phyloP scores from a whole-genome alignment of 2,113 vertebrate genomes.

The Syngnathoides biaculeatus region DNA sequence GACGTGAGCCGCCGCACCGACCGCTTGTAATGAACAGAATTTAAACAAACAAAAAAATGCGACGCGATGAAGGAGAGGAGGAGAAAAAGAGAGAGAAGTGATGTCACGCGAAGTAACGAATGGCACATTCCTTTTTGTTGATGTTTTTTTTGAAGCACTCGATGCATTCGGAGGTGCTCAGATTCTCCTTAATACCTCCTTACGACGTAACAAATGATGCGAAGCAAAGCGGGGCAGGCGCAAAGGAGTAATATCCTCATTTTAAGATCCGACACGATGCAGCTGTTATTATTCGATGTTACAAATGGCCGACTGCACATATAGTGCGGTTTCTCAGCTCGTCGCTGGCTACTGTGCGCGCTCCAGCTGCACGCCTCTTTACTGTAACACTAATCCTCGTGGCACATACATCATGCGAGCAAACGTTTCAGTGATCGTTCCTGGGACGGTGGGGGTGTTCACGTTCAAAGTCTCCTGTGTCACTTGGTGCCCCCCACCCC shows the following conservation, averaged over 20 bases:
- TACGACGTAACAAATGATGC: slow-evolving; percentile 21
- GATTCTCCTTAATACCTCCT: slow-evolving; percentile 17
- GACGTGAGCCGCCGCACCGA: slow-evolving; percentile 43
- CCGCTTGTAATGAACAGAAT: slow-evolving; percentile 53
- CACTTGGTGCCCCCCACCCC: slow-evolving; percentile 27
- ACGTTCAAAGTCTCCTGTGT: background rate
- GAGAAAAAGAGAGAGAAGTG: slow-evolving; percentile 54
- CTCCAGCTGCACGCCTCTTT: slow-evolving; percentile 62
- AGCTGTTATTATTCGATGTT: slow-evolving; percentile 66
- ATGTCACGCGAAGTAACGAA: slow-evolving; percentile 51
- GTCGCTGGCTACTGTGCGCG: slow-evolving; percentile 53
- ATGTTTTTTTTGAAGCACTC: background rate
- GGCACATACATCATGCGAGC: slow-evolving; percentile 58
- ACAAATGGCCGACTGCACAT: slow-evolving; percentile 47
- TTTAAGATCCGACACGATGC: slow-evolving; percentile 28
- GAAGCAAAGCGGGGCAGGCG: slow-evolving; percentile 11
- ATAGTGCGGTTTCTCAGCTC: slow-evolving; percentile 56
- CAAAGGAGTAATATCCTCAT: slow-evolving; percentile 28
- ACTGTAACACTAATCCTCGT: slow-evolving; percentile 63
- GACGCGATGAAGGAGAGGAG: slow-evolving; percentile 47
- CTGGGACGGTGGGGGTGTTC: background rate
- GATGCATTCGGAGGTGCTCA: background rate
- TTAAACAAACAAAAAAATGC: slow-evolving; percentile 65
- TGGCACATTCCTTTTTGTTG: slow-evolving; percentile 29
- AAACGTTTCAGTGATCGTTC: slow-evolving; percentile 65